These are phyloP conservation scores for Marasmarcha lunaedactyla DNA, from an alignment of 2,888 invertebrate species.

Conservation along the genomic window DNA sequence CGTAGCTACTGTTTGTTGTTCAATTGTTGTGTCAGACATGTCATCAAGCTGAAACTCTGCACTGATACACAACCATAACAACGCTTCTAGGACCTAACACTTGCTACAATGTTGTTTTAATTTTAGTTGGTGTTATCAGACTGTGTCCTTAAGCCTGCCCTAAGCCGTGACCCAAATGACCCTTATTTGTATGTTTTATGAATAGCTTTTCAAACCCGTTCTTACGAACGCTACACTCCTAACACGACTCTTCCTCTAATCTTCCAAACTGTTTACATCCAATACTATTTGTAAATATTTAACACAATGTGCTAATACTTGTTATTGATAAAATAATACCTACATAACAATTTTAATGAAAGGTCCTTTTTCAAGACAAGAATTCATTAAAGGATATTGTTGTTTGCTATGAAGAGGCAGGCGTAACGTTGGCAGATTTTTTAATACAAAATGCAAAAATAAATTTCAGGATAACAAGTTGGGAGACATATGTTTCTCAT, in stretches of 20 bases:
- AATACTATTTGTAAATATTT: conserved; percentile 16
- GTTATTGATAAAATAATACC: no score
- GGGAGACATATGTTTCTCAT: conserved; percentile 99
- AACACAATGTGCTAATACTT: no score
- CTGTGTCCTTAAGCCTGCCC: conserved; percentile 53
- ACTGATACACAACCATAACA: conserved; percentile 40
- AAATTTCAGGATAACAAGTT: conserved; percentile 90
- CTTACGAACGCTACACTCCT: conserved; percentile 38
- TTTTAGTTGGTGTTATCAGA: conserved; percentile 47
- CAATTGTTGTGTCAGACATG: background rate
- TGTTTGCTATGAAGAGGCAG: no score
- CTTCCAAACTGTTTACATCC: conserved; percentile 35
- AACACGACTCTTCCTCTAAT: conserved; percentile 41
- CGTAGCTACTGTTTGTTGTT: no score
- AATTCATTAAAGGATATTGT: no score
- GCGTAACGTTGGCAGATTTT: no score
- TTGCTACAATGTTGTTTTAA: conserved; percentile 56
- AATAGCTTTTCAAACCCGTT: conserved; percentile 44
- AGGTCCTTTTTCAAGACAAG: no score
- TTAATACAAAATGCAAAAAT: no score
- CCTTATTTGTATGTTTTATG: conserved; percentile 29
- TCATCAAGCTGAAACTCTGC: conserved; percentile 37
- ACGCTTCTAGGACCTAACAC: conserved; percentile 67
- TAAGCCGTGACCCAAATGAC: conserved; percentile 58
- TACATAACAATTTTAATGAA: no score